phyloP scores from a whole-genome alignment of 2,113 vertebrate genomes.

The Brachyhypopomus occidentalis region DNA sequence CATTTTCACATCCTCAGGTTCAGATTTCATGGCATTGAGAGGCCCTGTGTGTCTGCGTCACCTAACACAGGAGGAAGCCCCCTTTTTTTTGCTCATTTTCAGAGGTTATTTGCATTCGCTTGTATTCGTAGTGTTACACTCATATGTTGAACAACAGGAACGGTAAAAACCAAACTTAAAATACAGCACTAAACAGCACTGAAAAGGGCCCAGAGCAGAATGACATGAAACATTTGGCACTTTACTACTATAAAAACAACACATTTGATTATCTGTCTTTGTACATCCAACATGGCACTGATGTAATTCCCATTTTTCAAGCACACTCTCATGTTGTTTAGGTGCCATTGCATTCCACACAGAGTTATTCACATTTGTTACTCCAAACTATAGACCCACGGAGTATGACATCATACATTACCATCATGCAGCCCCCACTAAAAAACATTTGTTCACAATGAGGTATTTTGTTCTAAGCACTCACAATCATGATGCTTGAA shows the following conservation, averaged over 20 bases:
- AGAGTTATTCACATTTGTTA: not conserved
- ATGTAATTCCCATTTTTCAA: not conserved
- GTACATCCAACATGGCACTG: not conserved
- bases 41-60: slow-evolving; percentile 7
- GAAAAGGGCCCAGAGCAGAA: not conserved
- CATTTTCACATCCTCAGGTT: slow-evolving; percentile 6
- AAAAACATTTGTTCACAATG: not conserved
- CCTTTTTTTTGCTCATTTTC: slow-evolving; percentile 20
- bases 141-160: not conserved
- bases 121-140: not conserved
- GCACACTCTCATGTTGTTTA: not conserved
- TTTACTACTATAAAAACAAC: slow-evolving; percentile 1
- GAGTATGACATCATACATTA: not conserved
- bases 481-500: not conserved
- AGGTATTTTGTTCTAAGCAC: not conserved
- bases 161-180: not conserved
- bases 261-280: not conserved
- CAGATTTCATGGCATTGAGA: slow-evolving; percentile 29
- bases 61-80: slow-evolving; percentile 6
- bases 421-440: not conserved
- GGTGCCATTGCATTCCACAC: not conserved
- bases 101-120: not conserved
- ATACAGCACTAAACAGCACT: not conserved
- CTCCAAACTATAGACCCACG: not conserved
- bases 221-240: not conserved